Evolutionary conservation across 2,888 invertebrate species (phyloP), one percentile per base, ranked within the genome.

Genomic region (Incurvaria masculella): DNA sequence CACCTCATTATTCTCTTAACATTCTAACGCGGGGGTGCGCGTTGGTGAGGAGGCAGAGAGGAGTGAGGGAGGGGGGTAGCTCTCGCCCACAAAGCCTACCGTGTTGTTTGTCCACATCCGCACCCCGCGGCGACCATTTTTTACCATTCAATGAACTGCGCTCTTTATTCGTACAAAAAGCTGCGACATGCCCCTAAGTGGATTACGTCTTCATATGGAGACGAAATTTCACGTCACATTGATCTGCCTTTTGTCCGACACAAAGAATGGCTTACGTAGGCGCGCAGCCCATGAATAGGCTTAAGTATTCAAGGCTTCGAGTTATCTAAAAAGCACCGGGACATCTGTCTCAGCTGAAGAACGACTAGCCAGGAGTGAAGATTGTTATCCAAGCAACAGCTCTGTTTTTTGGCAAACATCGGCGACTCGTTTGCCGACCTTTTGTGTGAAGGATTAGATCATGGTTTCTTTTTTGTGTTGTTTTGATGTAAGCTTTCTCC

Each of bases 141-240:
- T 76, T 66, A 70, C 66, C 61, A 72, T 60, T 66, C 72, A 76
- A 73, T 72, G 73, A 73, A 66, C 68, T 67, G 61, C 65, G 56
- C 61, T 57, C 59, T 59, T 60, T 69, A 68, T 69, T 69, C 66
- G 68, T 66, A 69, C 68, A 71, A 72, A 69, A 69, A 66, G 63
- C 66, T 57, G 59, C 66, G 66, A 72, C 73, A 74, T 71, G 66
- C 73, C 70, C 64, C 64, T 78, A 78, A 78, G 78, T 78, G 73
- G 78, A 78, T 78, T 76, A 78, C 63, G 57, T 62, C 63, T 66
- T 66, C 57, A 62, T 56, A 61, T 10, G 57, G 63, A 64, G 61
- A 71, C 10, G 16, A 48, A 69, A 73, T 76, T 76, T 74, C 68
- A 76, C 74, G 70, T 69, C 70, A 64, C 71, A 76, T 78, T 76